phyloP scores from a whole-genome alignment of 2,888 invertebrate genomes.

The Iselma pallidipennis region DNA sequence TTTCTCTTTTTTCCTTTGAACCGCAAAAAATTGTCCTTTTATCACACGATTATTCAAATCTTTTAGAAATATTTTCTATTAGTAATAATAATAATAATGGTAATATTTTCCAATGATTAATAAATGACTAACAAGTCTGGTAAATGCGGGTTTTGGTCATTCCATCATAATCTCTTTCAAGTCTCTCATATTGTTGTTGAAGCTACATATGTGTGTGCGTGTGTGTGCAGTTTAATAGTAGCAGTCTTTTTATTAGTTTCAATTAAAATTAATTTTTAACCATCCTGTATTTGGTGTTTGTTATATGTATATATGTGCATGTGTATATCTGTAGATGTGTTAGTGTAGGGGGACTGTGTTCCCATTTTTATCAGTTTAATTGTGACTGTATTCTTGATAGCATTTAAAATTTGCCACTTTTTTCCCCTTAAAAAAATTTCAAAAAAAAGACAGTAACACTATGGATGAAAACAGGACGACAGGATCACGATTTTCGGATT shows the following conservation, averaged over 20 bases:
- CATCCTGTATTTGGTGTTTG: slow-evolving; percentile 45
- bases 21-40: too few species aligned
- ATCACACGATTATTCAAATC: too few species aligned
- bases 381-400: slow-evolving; percentile 11
- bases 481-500: slow-evolving; percentile 46
- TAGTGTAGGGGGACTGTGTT: slow-evolving; percentile 31
- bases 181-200: too few species aligned
- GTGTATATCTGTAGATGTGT: slow-evolving; percentile 17
- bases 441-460: slow-evolving; percentile 17
- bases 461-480: slow-evolving; percentile 36
- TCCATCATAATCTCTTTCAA: slow-evolving; percentile 11
- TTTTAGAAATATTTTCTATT: not conserved
- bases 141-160: slow-evolving; percentile 37
- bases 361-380: slow-evolving; percentile 18
- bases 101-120: slow-evolving; percentile 30
- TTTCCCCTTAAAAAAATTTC: too few species aligned
- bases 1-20: too few species aligned
- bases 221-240: slow-evolving; percentile 14
- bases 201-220: too few species aligned
- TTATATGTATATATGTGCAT: not conserved
- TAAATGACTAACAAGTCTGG: slow-evolving; percentile 35
- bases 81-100: not conserved
- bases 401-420: slow-evolving; percentile 22
- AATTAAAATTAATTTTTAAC: slow-evolving; percentile 56
- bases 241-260: slow-evolving; percentile 44